phyloP scores from a whole-genome alignment of 2,113 vertebrate species.

The Antechinus stuartii region DNA sequence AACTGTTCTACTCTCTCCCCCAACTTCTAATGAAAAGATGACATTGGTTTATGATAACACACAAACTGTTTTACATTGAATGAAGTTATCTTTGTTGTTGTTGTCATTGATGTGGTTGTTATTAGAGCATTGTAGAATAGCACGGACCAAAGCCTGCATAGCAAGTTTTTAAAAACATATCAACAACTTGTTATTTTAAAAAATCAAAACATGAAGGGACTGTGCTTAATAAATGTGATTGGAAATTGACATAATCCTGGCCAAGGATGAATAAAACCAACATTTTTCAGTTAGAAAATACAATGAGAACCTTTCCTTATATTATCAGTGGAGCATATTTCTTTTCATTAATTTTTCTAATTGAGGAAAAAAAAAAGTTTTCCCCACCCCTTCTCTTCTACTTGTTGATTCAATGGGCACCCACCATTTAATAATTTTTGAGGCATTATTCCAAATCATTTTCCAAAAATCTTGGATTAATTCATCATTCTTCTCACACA shows the following conservation, averaged over 20 bases:
- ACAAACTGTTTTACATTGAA: background rate
- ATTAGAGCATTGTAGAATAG: background rate
- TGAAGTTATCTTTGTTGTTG: background rate
- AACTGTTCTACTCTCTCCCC: background rate
- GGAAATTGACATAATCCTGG: conserved; percentile 13
- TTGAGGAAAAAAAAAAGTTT: background rate
- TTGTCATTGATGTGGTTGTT: background rate
- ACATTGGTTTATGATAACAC: background rate
- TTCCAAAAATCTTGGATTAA: no score
- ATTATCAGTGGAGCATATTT: conserved; percentile 52
- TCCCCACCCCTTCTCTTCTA: background rate
- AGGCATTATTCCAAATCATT: no score
- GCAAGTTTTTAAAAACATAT: background rate
- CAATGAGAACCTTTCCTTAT: conserved; percentile 47
- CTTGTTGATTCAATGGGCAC: background rate
- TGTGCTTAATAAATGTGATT: conserved; percentile 16
- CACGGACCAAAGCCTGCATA: background rate
- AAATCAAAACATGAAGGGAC: background rate
- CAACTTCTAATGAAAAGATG: background rate
- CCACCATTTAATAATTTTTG: no score
- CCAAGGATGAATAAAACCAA: conserved; percentile 64
- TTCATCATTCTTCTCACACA: no score
- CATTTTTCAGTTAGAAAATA: conserved; percentile 37
- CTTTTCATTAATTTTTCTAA: background rate
- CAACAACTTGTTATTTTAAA: background rate